Conservation (phyloP, 1,140 invertebrate genomes). For the Centruroides sculpturatus region DNA sequence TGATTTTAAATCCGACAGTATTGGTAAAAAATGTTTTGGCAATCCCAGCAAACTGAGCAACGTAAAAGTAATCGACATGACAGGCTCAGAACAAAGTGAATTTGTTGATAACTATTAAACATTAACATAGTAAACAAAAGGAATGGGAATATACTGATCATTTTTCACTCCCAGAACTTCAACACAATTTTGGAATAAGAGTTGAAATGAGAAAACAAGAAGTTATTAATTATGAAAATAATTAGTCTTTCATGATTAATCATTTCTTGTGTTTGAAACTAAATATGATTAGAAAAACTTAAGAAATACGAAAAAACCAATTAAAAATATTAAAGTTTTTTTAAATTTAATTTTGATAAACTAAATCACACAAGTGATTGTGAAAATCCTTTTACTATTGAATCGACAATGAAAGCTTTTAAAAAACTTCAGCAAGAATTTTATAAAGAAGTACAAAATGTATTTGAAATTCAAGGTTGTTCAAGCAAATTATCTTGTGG, state of each 20-base stretch:
- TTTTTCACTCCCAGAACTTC: background rate
- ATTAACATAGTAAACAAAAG: slow-evolving; percentile 37
- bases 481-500: background rate
- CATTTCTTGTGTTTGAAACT: slow-evolving; percentile 56
- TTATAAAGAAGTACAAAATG: slow-evolving; percentile 48
- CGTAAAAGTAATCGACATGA: slow-evolving; percentile 98
- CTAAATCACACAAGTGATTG: slow-evolving; percentile 1
- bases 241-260: slow-evolving; percentile 57
- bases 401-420: slow-evolving; percentile 56
- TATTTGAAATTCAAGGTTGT: slow-evolving; percentile 33
- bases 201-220: too few species aligned
- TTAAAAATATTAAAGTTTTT: slow-evolving; percentile 53
- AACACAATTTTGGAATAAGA: too few species aligned
- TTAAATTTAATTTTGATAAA: slow-evolving; percentile 48
- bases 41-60: slow-evolving; percentile 41
- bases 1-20: slow-evolving; percentile 72
- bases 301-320: slow-evolving; percentile 55
- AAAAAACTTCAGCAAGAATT: slow-evolving; percentile 46
- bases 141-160: slow-evolving; percentile 66
- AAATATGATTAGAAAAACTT: slow-evolving; percentile 60
- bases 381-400: slow-evolving; percentile 43
- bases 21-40: slow-evolving; percentile 10
- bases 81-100: slow-evolving; percentile 82
- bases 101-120: slow-evolving; percentile 82
- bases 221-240: slow-evolving; percentile 75